These are phyloP conservation scores for Microhierax caerulescens DNA, from an alignment of 2,797 vertebrate genomes.

Conservation along the genomic window DNA sequence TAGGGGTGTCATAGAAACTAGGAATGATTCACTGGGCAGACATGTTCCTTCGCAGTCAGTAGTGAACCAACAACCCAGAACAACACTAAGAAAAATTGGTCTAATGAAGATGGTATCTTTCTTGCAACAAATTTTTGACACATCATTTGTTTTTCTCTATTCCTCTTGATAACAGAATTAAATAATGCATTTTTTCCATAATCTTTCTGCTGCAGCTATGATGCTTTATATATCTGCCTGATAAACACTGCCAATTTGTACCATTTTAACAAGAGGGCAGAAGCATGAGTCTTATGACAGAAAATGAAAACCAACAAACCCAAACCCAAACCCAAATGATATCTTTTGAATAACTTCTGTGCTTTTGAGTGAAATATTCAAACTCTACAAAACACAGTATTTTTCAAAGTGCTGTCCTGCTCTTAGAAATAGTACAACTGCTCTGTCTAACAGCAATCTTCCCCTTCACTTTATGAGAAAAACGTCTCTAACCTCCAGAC, in stretches of 20 bases:
- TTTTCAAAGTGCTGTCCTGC: neutral
- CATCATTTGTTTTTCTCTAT: neutral
- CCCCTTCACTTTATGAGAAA: neutral
- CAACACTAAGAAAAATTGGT: neutral
- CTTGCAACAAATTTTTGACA: neutral
- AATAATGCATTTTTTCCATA: neutral
- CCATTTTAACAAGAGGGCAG: neutral
- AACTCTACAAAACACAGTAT: neutral
- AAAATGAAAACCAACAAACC: neutral
- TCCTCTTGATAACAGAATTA: neutral
- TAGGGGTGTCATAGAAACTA: conserved; percentile 46
- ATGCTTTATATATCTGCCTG: neutral
- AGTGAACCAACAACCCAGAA: conserved; percentile 9
- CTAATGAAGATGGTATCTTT: neutral
- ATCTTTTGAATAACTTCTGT: neutral
- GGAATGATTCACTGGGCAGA: conserved; percentile 13
- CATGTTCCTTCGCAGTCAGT: neutral
- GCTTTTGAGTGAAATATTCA: neutral
- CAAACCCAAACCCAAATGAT: neutral
- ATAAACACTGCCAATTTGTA: neutral
- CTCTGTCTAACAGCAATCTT: neutral
- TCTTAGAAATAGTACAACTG: neutral
- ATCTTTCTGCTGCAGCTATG: neutral
- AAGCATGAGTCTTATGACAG: neutral
- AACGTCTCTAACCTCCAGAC: neutral